These are phyloP conservation scores for Megatriorchis doriae DNA, from an alignment of 2,113 vertebrate genomes.

Conservation along the genomic window DNA sequence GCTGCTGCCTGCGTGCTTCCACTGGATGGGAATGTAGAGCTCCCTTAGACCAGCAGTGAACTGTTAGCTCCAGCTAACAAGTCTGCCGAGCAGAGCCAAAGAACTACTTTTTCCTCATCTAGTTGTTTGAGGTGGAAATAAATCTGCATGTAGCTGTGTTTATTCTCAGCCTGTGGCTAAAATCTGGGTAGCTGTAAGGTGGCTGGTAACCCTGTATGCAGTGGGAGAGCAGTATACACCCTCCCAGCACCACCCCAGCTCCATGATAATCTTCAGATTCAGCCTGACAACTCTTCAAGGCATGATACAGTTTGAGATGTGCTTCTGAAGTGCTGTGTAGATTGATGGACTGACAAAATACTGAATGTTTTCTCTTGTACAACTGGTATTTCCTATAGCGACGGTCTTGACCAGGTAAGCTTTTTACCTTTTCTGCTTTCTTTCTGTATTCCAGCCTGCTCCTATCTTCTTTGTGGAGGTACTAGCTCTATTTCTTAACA, in stretches of 20 bases:
- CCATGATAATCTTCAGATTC: neutral
- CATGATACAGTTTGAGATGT: neutral
- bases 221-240: neutral
- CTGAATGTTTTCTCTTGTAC: neutral
- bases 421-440: neutral
- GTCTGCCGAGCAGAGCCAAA: neutral
- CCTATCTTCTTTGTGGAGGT: neutral
- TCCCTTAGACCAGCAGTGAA: too few species aligned
- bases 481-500: neutral
- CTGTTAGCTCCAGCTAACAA: neutral
- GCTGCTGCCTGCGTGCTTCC: neutral
- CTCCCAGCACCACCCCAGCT: neutral
- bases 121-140: neutral
- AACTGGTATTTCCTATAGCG: neutral
- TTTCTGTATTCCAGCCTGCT: neutral
- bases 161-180: neutral
- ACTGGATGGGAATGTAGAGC: neutral
- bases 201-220: neutral
- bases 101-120: rapidly evolving
- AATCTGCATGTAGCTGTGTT: neutral
- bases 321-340: neutral
- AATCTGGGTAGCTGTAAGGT: neutral
- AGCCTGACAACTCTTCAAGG: neutral
- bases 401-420: neutral
- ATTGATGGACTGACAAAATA: neutral